A percentile compares a stretch with the other conserved stretches of the same genome.
These are phyloP conservation scores for Serripes groenlandicus DNA, from an alignment of 2,888 invertebrate species.

Conservation along the genomic window DNA sequence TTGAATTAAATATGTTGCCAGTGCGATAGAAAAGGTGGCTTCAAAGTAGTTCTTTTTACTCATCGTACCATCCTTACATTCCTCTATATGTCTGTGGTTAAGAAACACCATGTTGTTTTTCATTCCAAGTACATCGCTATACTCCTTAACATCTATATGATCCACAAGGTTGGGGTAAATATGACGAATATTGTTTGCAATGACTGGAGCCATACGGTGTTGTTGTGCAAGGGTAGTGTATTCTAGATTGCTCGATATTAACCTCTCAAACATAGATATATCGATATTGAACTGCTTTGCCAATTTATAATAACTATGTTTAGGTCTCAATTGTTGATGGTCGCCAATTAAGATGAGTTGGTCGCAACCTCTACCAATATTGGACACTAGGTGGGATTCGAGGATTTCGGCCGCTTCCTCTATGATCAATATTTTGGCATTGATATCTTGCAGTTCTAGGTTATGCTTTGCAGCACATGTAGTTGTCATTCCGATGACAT, in stretches of 20 bases:
- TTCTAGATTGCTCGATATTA: constrained; percentile 90
- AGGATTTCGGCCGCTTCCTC: constrained; percentile 96
- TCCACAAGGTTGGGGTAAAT: constrained; percentile 55
- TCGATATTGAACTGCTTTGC: constrained; percentile 90
- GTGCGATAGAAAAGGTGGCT: constrained; percentile 73
- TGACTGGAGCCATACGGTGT: constrained; percentile 87
- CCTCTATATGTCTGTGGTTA: constrained; percentile 73
- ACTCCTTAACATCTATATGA: constrained; percentile 67
- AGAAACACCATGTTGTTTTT: constrained; percentile 76
- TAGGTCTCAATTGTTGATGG: constrained; percentile 93
- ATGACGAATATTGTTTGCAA: constrained; percentile 87
- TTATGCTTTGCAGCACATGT: constrained; percentile 83
- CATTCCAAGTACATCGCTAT: constrained; percentile 73
- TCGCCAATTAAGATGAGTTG: constrained; percentile 95
- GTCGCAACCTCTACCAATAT: constrained; percentile 91
- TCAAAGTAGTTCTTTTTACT: constrained; percentile 77
- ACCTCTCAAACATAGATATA: constrained; percentile 93
- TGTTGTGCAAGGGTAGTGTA: constrained; percentile 90
- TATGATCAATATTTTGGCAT: constrained; percentile 88
- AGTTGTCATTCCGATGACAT: constrained; percentile 85
- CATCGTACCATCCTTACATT: constrained; percentile 34
- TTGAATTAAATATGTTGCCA: constrained; percentile 76
- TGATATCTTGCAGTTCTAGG: constrained; percentile 78
- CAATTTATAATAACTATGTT: constrained; percentile 90
- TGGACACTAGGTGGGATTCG: constrained; percentile 93